These are phyloP conservation scores for Lepidurus arcticus DNA, from an alignment of 1,140 invertebrate species.

Conservation along the genomic window DNA sequence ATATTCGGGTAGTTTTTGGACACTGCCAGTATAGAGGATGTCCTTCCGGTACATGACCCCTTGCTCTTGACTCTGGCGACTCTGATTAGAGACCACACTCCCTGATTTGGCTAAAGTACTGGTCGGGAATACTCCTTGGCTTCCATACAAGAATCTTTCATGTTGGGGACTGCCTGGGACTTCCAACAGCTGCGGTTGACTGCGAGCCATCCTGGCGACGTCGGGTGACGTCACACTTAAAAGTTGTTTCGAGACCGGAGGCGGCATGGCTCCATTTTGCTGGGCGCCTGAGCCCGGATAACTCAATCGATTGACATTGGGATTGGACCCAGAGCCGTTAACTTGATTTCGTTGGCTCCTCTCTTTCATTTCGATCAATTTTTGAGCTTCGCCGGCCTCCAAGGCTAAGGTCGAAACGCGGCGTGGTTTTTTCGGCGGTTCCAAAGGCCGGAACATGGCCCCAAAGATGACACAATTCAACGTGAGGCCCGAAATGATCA, in stretches of 20 bases:
- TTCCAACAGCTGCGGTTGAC: conserved; percentile 38
- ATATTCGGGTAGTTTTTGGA: conserved; percentile 58
- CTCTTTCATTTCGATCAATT: conserved; percentile 16
- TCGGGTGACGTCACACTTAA: conserved; percentile 11
- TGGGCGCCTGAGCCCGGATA: background rate
- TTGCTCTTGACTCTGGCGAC: conserved; percentile 39
- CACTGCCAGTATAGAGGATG: conserved; percentile 76
- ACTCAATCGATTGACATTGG: no score
- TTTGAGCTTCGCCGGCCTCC: conserved; percentile 33
- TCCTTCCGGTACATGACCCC: conserved; percentile 79
- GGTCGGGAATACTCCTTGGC: conserved; percentile 36
- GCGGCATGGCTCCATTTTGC: background rate
- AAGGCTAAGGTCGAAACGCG: conserved; percentile 14
- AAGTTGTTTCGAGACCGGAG: background rate
- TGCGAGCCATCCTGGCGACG: conserved; percentile 36
- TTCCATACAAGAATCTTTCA: conserved; percentile 34
- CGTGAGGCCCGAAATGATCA: conserved; percentile 73
- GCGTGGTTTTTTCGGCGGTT: conserved; percentile 31
- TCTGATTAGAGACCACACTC: conserved; percentile 21
- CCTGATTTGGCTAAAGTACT: conserved; percentile 23
- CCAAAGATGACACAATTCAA: conserved; percentile 79
- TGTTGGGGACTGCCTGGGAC: conserved; percentile 32
- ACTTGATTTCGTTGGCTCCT: background rate
- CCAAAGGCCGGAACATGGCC: conserved; percentile 63
- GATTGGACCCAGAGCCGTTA: background rate